Conservation (phyloP, 1,140 invertebrate species). For the Meloidogyne exigua region DNA sequence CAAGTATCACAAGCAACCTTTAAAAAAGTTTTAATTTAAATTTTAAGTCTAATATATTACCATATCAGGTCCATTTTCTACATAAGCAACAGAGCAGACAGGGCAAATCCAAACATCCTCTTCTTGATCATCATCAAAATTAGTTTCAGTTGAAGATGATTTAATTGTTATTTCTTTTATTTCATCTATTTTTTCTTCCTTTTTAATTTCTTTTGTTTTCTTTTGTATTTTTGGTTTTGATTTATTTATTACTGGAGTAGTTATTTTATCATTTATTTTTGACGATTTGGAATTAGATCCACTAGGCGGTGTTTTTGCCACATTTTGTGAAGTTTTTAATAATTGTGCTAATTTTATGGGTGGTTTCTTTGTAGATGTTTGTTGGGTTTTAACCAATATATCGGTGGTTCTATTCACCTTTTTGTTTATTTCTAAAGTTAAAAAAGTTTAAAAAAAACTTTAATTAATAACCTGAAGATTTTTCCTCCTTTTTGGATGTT, state of each 20-base stretch:
- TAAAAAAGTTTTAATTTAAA: neutral
- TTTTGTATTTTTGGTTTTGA: neutral
- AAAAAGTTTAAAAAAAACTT: neutral
- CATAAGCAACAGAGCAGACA: constrained; percentile 49
- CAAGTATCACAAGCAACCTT: constrained; percentile 41
- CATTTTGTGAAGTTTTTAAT: neutral
- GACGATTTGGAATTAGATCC: constrained; percentile 6
- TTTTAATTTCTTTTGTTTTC: constrained; percentile 4
- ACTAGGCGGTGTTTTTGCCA: neutral
- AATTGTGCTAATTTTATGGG: neutral
- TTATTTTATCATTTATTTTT: constrained; percentile 1
- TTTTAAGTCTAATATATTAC: constrained; percentile 24
- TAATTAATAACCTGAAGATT: neutral
- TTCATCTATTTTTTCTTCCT: neutral
- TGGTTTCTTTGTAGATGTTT: neutral
- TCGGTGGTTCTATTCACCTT: neutral
- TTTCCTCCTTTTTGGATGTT: neutral
- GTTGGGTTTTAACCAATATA: neutral
- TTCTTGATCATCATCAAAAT: constrained; percentile 13
- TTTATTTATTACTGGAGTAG: neutral
- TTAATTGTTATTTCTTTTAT: constrained; percentile 13
- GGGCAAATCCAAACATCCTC: constrained; percentile 53
- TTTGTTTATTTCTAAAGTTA: neutral
- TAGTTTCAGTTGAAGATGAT: neutral
- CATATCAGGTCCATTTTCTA: constrained; percentile 52